These are phyloP conservation scores for Phalloptychus januarius DNA, from an alignment of 2,797 vertebrate species.

Conservation along the genomic window DNA sequence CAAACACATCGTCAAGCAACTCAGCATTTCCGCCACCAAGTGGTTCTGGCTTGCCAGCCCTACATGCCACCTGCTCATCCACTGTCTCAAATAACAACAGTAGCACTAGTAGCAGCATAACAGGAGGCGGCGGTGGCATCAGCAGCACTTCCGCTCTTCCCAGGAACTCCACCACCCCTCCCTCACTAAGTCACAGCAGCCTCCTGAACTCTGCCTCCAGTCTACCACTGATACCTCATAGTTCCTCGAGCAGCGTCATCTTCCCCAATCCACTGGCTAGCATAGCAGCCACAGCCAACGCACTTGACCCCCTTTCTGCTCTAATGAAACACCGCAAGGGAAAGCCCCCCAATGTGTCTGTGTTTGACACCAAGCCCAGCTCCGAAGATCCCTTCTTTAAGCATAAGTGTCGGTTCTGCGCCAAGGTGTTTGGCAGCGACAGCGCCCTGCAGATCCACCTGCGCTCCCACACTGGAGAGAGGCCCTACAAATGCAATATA, in stretches of 20 bases:
- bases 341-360: conserved; percentile 97
- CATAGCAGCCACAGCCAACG: conserved; percentile 97
- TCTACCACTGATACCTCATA: conserved; percentile 98
- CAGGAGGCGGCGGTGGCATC: conserved; percentile 68
- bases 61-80: conserved; percentile 81
- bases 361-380: conserved; percentile 96
- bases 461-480: conserved; percentile 97
- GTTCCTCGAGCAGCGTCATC: conserved; percentile 95
- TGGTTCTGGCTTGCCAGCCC: conserved; percentile 76
- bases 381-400: conserved; percentile 99
- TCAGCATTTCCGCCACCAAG: conserved; percentile 76
- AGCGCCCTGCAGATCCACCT: conserved; percentile 99
- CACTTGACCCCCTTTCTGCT: conserved; percentile 93
- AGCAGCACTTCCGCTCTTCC: conserved; percentile 80
- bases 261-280: conserved; percentile 98
- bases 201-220: conserved; percentile 88
- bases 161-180: conserved; percentile 88
- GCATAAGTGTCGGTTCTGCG: conserved; percentile 99
- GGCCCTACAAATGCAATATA: conserved; percentile 99
- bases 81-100: conserved; percentile 75
- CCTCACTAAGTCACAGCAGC: conserved; percentile 87
- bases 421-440: conserved; percentile 99
- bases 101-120: conserved; percentile 68
- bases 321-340: conserved; percentile 99
- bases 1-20: conserved; percentile 81